phyloP scores from a whole-genome alignment of 2,888 invertebrate species.

The Chydorus sphaericus region DNA sequence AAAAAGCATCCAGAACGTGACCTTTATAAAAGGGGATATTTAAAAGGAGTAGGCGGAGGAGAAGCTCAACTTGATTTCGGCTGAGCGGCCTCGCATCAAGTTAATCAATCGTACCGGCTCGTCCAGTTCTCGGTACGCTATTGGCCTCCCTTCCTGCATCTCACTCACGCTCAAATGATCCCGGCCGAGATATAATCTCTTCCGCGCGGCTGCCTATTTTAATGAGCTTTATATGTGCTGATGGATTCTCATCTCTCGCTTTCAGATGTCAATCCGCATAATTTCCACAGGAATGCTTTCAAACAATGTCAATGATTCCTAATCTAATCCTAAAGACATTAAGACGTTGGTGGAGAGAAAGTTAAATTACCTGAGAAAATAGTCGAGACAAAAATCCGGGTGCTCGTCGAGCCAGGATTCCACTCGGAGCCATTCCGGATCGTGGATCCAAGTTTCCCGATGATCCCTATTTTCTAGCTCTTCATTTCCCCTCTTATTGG shows the following conservation, averaged over 20 bases:
- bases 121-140: too few relatives aligned
- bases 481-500: neutral
- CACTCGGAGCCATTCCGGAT: constrained; percentile 75
- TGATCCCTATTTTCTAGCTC: constrained; percentile 10
- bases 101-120: too few relatives aligned
- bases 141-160: too few relatives aligned
- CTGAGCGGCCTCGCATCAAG: too few relatives aligned
- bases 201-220: too few relatives aligned
- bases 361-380: constrained; percentile 60
- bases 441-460: constrained; percentile 37
- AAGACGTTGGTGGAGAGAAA: neutral
- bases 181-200: too few relatives aligned
- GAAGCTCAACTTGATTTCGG: too few relatives aligned
- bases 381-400: constrained; percentile 87
- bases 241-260: neutral
- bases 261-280: neutral
- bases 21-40: too few relatives aligned
- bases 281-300: neutral
- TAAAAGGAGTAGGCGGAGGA: too few relatives aligned
- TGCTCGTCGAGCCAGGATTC: constrained; percentile 95
- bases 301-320: neutral
- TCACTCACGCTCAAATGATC: too few relatives aligned
- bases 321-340: neutral
- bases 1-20: too few relatives aligned
- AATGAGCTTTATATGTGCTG: too few relatives aligned